phyloP scores from a whole-genome alignment of 1,140 invertebrate genomes.

The Drosophila mauritiana region DNA sequence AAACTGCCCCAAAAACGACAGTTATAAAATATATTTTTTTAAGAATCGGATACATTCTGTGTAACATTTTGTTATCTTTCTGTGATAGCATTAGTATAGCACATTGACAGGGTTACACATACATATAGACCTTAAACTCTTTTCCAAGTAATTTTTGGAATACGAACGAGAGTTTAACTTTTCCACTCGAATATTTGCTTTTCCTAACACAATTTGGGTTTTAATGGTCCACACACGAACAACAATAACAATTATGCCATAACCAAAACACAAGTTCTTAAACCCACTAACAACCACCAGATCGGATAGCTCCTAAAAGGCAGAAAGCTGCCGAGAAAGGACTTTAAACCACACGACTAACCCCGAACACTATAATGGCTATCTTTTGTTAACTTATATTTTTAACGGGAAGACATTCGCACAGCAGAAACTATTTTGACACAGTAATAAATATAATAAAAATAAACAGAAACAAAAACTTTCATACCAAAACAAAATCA shows the following conservation, averaged over 20 bases:
- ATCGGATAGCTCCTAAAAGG: slow-evolving; percentile 3
- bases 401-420: slow-evolving; percentile 15
- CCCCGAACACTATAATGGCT: slow-evolving; percentile 24
- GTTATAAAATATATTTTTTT: neutral
- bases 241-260: slow-evolving; percentile 58
- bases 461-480: slow-evolving; percentile 16
- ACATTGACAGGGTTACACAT: no score
- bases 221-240: slow-evolving; percentile 34
- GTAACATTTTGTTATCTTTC: no score
- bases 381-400: slow-evolving; percentile 7
- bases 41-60: no score
- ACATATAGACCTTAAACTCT: no score
- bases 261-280: slow-evolving; percentile 24
- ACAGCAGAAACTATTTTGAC: slow-evolving; percentile 64
- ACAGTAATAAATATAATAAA: slow-evolving; percentile 72
- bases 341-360: slow-evolving; percentile 30
- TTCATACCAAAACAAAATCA: slow-evolving; percentile 45
- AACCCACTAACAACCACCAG: slow-evolving; percentile 46
- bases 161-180: slow-evolving; percentile 13
- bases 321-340: slow-evolving; percentile 5
- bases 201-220: slow-evolving; percentile 59
- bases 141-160: slow-evolving; percentile 5
- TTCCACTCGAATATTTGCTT: slow-evolving; percentile 25
- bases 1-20: neutral
- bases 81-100: no score